phyloP scores from a whole-genome alignment of 2,888 invertebrate species.

The Drosophila nigricruria region DNA sequence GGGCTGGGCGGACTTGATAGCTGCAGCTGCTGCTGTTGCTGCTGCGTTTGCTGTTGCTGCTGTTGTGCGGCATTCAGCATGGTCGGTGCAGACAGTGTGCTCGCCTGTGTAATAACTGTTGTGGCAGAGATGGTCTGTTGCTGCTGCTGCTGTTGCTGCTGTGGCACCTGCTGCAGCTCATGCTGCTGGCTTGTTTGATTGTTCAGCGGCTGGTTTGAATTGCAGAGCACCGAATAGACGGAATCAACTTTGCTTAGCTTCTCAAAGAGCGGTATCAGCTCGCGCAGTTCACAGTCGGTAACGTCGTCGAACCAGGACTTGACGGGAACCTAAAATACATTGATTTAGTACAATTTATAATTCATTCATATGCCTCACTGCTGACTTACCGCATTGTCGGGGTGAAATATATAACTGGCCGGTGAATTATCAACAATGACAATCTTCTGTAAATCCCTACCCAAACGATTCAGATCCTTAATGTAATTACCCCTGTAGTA shows the following conservation, averaged over 20 bases:
- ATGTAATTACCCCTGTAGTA: constrained; percentile 99
- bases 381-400: constrained; percentile 98
- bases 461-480: constrained; percentile 99
- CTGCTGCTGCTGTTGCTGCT: constrained; percentile 70
- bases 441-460: constrained; percentile 97
- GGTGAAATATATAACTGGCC: constrained; percentile 99
- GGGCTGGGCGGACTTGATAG: constrained; percentile 85
- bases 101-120: constrained; percentile 84
- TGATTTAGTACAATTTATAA: background rate
- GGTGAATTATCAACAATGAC: constrained; percentile 99
- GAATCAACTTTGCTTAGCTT: constrained; percentile 98
- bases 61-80: constrained; percentile 71
- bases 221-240: constrained; percentile 97
- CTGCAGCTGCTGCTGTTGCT: constrained; percentile 53
- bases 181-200: constrained; percentile 79
- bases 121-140: constrained; percentile 83
- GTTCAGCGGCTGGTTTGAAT: constrained; percentile 93
- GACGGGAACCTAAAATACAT: constrained; percentile 93
- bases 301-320: constrained; percentile 99
- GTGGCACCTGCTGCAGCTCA: constrained; percentile 65
- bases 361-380: too few species aligned
- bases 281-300: constrained; percentile 97
- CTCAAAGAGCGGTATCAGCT: constrained; percentile 99
- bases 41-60: constrained; percentile 41
- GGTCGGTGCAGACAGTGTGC: constrained; percentile 82